A percentile compares a stretch with the other conserved stretches of the same genome.
Conservation (phyloP, 1,140 invertebrate genomes). For the Spodoptera litura region DNA sequence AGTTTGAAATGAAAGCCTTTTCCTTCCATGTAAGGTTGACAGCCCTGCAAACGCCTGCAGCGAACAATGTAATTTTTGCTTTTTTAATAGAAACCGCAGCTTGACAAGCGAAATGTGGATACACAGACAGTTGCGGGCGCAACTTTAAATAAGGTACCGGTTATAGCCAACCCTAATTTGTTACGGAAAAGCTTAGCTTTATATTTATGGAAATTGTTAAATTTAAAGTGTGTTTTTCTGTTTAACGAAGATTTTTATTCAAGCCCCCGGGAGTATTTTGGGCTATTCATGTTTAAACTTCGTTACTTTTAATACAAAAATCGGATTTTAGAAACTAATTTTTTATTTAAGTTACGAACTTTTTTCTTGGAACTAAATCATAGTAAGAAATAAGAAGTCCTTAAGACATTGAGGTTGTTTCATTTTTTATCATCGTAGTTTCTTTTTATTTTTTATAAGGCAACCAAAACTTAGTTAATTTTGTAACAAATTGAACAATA, state of each 20-base stretch:
- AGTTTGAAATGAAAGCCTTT: slow-evolving; percentile 56
- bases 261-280: background rate
- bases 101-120: slow-evolving; percentile 48
- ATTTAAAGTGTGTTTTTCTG: slow-evolving; percentile 40
- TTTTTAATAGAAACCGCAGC: slow-evolving; percentile 52
- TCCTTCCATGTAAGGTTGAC: slow-evolving; percentile 52
- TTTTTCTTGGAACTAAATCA: too few relatives aligned
- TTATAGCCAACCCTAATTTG: slow-evolving; percentile 48
- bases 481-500: too few relatives aligned
- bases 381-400: too few relatives aligned
- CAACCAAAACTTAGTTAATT: too few relatives aligned
- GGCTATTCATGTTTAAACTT: background rate
- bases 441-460: too few relatives aligned
- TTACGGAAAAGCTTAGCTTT: slow-evolving; percentile 22
- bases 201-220: slow-evolving; percentile 32
- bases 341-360: too few relatives aligned
- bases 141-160: slow-evolving; percentile 48
- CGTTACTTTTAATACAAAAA: background rate
- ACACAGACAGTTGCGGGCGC: slow-evolving; percentile 40
- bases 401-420: too few relatives aligned
- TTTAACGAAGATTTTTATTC: background rate
- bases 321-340: too few relatives aligned
- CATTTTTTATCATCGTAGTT: too few relatives aligned
- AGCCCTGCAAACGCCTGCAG: slow-evolving; percentile 50
- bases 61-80: slow-evolving; percentile 55